phyloP scores from a whole-genome alignment of 2,113 vertebrate genomes.

The Cyanoramphus novaezelandiae region DNA sequence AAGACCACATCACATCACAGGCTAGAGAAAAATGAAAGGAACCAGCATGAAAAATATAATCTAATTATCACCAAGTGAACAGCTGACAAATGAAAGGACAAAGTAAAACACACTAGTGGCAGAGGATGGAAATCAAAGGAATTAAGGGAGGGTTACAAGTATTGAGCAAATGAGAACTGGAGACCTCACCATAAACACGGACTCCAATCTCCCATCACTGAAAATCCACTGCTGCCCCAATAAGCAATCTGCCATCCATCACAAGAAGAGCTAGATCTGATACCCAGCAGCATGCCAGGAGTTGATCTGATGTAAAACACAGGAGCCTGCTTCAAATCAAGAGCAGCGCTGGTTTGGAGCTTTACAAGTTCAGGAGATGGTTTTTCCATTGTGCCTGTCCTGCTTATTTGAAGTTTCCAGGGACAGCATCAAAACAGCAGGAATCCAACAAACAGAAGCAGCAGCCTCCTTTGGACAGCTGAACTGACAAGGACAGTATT shows the following conservation, averaged over 20 bases:
- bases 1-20: constrained; percentile 17
- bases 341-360: background rate
- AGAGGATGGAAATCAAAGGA: background rate
- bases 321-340: background rate
- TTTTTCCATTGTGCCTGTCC: background rate
- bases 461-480: background rate
- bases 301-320: background rate
- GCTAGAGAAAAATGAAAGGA: background rate
- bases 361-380: background rate
- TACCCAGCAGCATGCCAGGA: background rate
- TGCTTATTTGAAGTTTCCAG: background rate
- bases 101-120: background rate
- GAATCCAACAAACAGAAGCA: background rate
- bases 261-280: background rate
- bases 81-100: constrained; percentile 3
- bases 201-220: background rate
- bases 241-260: background rate
- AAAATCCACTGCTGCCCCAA: background rate
- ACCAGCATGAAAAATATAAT: background rate
- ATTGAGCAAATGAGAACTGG: background rate
- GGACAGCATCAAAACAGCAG: background rate
- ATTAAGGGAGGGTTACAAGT: background rate
- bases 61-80: constrained; percentile 22
- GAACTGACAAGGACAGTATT: background rate
- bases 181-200: background rate